Conservation (phyloP, 2,888 invertebrate species). For the Caenorhabditis virilis region DNA sequence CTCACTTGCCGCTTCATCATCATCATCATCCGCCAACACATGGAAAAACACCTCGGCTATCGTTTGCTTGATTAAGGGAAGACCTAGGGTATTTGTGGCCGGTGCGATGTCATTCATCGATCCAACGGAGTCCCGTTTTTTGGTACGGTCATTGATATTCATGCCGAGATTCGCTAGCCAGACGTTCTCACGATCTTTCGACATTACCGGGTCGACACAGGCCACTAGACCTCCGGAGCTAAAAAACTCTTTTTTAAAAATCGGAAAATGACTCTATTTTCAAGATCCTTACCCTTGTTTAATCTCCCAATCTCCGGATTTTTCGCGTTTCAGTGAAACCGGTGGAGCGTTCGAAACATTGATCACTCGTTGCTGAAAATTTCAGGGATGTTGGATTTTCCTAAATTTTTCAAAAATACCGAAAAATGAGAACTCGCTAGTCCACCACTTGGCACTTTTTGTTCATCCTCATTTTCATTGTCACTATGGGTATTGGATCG, state of each 20-base stretch:
- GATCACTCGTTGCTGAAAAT: constrained; percentile 66
- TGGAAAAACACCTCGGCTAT: constrained; percentile 67
- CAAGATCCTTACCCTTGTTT: constrained; percentile 29
- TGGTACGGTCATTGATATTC: constrained; percentile 58
- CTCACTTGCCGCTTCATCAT: constrained; percentile 42
- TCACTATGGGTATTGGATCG: constrained; percentile 6
- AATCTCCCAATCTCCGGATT: constrained; percentile 65
- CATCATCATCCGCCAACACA: constrained; percentile 66
- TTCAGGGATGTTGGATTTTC: not conserved
- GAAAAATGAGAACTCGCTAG: constrained; percentile 61
- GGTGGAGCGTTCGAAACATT: constrained; percentile 69
- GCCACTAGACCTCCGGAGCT: constrained; percentile 66
- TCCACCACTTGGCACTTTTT: constrained; percentile 43
- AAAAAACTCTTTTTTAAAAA: too few relatives aligned
- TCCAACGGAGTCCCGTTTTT: constrained; percentile 22
- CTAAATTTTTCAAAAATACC: constrained; percentile 8
- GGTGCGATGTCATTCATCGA: constrained; percentile 49
- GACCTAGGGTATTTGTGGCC: constrained; percentile 66
- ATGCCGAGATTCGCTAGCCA: constrained; percentile 69
- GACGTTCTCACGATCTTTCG: constrained; percentile 64
- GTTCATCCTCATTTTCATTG: constrained; percentile 39
- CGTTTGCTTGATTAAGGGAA: constrained; percentile 66
- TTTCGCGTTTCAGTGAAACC: constrained; percentile 63
- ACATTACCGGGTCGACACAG: constrained; percentile 69
- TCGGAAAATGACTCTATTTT: not conserved